Conservation (phyloP, 2,113 vertebrate species). For the Microcebus lehilahytsara region DNA sequence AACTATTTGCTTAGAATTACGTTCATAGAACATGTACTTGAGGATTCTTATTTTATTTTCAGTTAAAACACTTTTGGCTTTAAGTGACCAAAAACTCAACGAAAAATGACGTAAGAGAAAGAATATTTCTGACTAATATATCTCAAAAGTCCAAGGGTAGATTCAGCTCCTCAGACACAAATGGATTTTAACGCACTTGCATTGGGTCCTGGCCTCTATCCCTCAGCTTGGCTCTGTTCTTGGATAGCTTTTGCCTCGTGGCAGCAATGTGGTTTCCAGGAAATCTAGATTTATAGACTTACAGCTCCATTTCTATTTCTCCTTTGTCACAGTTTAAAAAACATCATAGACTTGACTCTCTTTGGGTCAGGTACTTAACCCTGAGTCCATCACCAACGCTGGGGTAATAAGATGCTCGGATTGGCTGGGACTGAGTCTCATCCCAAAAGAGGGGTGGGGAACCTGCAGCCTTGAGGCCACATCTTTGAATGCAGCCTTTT, state of each 20-base stretch:
- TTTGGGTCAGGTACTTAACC: neutral
- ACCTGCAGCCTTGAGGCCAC: no score
- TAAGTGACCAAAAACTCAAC: neutral
- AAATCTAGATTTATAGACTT: neutral
- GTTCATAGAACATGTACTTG: neutral
- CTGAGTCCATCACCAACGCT: neutral
- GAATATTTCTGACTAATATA: neutral
- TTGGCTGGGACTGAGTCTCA: neutral
- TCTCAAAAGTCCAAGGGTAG: neutral
- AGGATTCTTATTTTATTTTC: neutral
- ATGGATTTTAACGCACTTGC: neutral
- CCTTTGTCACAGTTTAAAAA: neutral
- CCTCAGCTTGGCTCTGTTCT: neutral
- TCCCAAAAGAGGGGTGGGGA: neutral
- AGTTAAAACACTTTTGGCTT: neutral
- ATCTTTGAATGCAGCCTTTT: no score
- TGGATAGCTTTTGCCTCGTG: neutral
- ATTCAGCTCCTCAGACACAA: neutral
- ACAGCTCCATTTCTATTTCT: neutral
- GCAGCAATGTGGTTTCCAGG: neutral
- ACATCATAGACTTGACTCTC: neutral
- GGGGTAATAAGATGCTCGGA: neutral
- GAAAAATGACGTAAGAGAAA: neutral
- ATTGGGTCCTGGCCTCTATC: neutral
- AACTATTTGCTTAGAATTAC: neutral